Evolutionary conservation across 2,113 vertebrate genomes (phyloP).

Genomic region (Rhynchomys soricoides): DNA sequence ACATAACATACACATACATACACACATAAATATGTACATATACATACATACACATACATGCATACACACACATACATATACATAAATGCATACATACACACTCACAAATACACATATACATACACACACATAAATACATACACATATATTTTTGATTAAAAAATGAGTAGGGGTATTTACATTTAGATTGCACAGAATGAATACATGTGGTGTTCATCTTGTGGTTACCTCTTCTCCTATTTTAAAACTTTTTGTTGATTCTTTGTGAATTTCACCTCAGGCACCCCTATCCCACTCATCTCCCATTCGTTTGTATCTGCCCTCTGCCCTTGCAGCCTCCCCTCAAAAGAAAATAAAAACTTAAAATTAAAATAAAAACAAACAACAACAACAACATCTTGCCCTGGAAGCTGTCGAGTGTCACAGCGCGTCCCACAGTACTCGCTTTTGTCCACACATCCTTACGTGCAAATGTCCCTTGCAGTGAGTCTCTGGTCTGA

Average conservation of each 20-base stretch:
- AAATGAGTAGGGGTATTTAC: not conserved
- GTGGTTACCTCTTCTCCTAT: not conserved
- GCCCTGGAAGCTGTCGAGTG: not conserved
- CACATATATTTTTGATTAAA: not conserved
- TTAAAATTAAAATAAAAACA: not conserved
- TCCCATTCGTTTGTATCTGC: not conserved
- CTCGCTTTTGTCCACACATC: not conserved
- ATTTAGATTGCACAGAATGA: not conserved
- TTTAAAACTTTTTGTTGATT: not conserved
- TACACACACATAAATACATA: no score
- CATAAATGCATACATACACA: not conserved
- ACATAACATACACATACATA: not conserved
- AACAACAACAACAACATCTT: not conserved
- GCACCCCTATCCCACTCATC: not conserved
- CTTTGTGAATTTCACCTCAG: not conserved
- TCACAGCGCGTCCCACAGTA: not conserved
- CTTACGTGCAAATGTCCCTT: not conserved
- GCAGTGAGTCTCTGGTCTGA: not conserved
- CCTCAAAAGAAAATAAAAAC: not conserved
- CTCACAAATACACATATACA: no score
- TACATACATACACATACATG: not conserved
- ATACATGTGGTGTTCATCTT: not conserved
- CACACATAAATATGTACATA: no score
- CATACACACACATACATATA: not conserved
- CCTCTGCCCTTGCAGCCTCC: not conserved